Base-by-base conservation (phyloP, 2,888 invertebrate species). In the Sesia apiformis region DNA sequence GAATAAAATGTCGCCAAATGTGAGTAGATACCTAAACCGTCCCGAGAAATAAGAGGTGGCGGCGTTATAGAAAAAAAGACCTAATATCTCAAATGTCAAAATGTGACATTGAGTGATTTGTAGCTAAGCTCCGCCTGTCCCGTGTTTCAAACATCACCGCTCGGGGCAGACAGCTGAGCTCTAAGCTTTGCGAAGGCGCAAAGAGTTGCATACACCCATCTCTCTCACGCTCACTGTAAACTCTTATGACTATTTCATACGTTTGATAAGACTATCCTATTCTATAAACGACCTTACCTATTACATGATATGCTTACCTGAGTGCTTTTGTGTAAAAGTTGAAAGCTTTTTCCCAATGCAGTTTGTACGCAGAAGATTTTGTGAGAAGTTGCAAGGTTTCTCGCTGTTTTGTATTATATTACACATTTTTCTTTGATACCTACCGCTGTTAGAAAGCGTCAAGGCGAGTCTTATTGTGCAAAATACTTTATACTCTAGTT, bases 81-180 rank as follows among this genome's bases (percentile, higher is more conserved):
- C 84, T 90, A 90, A 90, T 90, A 90, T 90, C 90, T 90, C 89
- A 88, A 88, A 87, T 86, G 90, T 90, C 90, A 90, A 90, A 90
- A 90, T 82, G 87, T 90, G 90, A 90, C 90, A 86, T 84, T 90
- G 90, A 90, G 90, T 90, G 90, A 90, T 90, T 90, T 90, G 90
- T 90, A 83, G 90, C 87, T 89, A 88, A 88, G 90, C 90, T 85
- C 90, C 90, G 90, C 90, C 90, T 89, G 90, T 90, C 90, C 90
- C 84, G 87, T 84, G 90, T 90, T 90, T 90, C 90, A 90, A 90
- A 90, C 90, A 90, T 90, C 90, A 89, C 85, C 85, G 88, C 84
- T 78, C 78, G 72, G 79, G 74, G 82, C 81, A 85, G 88, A 88
- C 88, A 89, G 88, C 88, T 89, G 87, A 88, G 86, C 82, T 80